Evolutionary conservation across 2,113 vertebrate genomes (phyloP).

Genomic region (Tachycineta bicolor): DNA sequence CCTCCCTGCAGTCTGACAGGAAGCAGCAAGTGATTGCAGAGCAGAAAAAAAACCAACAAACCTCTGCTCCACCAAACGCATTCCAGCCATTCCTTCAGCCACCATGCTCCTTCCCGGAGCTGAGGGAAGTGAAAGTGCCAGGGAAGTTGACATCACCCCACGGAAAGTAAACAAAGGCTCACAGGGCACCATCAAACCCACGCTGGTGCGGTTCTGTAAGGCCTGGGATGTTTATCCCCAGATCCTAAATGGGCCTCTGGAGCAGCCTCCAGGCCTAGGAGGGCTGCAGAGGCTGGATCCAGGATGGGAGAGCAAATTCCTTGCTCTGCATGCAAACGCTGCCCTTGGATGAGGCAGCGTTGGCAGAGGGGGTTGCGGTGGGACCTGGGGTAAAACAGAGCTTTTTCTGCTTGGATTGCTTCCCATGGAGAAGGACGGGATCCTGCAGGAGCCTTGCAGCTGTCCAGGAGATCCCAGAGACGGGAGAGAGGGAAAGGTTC

Average conservation of each 20-base stretch:
- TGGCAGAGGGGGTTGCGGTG: background rate
- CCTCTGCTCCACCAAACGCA: constrained; percentile 9
- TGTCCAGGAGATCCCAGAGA: background rate
- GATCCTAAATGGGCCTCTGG: background rate
- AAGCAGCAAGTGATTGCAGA: constrained; percentile 20
- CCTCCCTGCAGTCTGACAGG: background rate
- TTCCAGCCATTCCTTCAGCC: constrained; percentile 66
- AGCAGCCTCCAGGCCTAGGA: background rate
- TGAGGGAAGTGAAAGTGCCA: background rate
- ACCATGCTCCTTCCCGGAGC: background rate
- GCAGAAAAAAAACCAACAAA: background rate
- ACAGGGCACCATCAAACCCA: rapidly evolving
- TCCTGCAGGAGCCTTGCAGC: background rate
- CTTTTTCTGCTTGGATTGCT: background rate
- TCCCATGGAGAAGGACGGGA: background rate
- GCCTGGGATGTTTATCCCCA: background rate
- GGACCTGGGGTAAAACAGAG: rapidly evolving
- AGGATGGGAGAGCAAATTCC: background rate
- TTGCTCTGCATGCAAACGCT: background rate
- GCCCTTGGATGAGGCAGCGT: background rate
- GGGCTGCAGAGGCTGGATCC: background rate
- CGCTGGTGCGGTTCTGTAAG: background rate
- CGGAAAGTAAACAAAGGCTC: background rate
- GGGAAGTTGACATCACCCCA: background rate
- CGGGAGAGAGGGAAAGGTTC: background rate